phyloP scores from a whole-genome alignment of 2,888 invertebrate genomes.

The Eupsilia transversa region DNA sequence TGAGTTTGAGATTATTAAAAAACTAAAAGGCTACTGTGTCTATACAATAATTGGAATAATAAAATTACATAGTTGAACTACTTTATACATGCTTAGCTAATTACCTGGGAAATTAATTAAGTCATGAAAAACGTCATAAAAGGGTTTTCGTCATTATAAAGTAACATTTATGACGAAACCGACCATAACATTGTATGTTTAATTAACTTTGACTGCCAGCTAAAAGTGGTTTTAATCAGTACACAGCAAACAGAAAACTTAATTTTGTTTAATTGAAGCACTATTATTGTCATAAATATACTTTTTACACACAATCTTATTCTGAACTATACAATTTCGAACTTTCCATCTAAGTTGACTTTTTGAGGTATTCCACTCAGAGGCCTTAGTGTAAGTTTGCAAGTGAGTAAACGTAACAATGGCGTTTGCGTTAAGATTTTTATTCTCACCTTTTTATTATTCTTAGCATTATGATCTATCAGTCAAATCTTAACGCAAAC shows the following conservation, averaged over 20 bases:
- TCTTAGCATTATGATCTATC: too few relatives aligned
- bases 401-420: too few relatives aligned
- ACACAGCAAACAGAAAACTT: background rate
- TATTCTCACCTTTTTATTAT: too few relatives aligned
- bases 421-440: too few relatives aligned
- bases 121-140: conserved; percentile 27
- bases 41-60: background rate
- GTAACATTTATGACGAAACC: conserved; percentile 8
- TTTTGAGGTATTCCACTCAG: too few relatives aligned
- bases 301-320: too few relatives aligned
- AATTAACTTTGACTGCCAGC: conserved; percentile 37
- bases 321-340: too few relatives aligned
- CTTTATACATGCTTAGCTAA: background rate
- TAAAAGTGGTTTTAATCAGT: conserved; percentile 32
- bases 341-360: too few relatives aligned
- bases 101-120: conserved; percentile 21
- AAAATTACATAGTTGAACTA: background rate
- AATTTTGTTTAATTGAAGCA: too few relatives aligned
- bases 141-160: conserved; percentile 17
- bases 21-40: background rate
- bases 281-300: too few relatives aligned
- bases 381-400: too few relatives aligned
- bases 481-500: too few relatives aligned
- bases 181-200: conserved; percentile 44
- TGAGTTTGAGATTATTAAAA: background rate